A percentile compares a stretch with the other conserved stretches of the same genome.
Conservation (phyloP, 2,888 invertebrate species). For the Pristionchus maxplancki region DNA sequence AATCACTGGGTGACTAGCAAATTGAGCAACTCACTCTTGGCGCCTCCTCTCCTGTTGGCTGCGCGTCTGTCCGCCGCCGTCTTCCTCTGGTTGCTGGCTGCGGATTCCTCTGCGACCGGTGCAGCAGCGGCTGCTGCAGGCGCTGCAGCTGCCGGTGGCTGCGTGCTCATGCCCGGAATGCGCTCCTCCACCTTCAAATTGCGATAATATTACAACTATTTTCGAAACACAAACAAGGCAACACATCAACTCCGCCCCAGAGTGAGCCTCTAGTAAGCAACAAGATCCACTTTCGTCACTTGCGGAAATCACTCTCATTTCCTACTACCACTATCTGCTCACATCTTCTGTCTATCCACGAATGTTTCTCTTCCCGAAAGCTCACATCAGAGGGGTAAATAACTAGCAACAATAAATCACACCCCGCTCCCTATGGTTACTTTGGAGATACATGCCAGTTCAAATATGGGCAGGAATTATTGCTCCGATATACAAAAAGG, state of each 20-base stretch:
- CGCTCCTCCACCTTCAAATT: constrained; percentile 1
- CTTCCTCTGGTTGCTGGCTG: not conserved
- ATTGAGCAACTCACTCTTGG: not conserved
- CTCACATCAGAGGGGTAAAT: too few relatives aligned
- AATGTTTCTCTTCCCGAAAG: too few relatives aligned
- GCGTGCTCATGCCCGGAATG: constrained; percentile 9
- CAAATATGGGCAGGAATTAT: too few relatives aligned
- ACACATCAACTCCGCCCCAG: not conserved
- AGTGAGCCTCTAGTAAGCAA: not conserved
- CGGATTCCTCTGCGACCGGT: not conserved
- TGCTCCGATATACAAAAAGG: too few relatives aligned
- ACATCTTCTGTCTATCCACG: too few relatives aligned
- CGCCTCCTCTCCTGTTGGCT: constrained; percentile 15
- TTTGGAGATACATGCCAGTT: too few relatives aligned
- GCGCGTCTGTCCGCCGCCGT: not conserved
- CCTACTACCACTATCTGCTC: too few relatives aligned
- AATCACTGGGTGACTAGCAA: too few relatives aligned
- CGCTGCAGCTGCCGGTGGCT: not conserved
- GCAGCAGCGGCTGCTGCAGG: not conserved
- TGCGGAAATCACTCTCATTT: not conserved
- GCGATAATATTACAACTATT: not conserved
- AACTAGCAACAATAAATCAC: too few relatives aligned
- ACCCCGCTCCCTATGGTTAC: too few relatives aligned
- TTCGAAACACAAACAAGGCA: not conserved
- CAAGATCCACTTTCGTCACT: not conserved